These are phyloP conservation scores for Anastatus disparis DNA, from an alignment of 1,140 invertebrate genomes.

Conservation along the genomic window DNA sequence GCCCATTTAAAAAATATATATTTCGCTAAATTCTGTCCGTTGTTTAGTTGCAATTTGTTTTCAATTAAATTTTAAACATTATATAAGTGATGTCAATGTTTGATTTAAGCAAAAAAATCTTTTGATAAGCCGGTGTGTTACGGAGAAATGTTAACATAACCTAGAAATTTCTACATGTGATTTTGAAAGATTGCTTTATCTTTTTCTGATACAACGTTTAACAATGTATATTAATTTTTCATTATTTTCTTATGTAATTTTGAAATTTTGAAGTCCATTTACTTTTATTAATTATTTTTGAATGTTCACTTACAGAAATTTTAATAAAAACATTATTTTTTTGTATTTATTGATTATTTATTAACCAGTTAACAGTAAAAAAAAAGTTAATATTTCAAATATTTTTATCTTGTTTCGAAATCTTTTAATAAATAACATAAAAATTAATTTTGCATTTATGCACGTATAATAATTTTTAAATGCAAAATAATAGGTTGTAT, in stretches of 20 bases:
- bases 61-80: background rate
- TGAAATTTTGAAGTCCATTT: too few species aligned
- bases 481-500: too few species aligned
- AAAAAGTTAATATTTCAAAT: too few species aligned
- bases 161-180: slow-evolving; percentile 29
- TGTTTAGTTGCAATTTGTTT: background rate
- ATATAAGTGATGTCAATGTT: background rate
- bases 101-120: background rate
- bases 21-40: background rate
- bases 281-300: too few species aligned
- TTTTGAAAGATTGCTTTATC: background rate
- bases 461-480: too few species aligned
- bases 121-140: background rate
- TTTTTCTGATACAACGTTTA: background rate
- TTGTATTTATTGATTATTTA: too few species aligned
- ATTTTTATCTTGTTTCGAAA: too few species aligned
- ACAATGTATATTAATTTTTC: background rate
- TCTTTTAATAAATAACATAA: too few species aligned
- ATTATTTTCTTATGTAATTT: background rate
- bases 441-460: too few species aligned
- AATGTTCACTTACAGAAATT: too few species aligned
- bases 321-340: too few species aligned
- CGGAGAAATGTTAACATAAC: slow-evolving; percentile 20
- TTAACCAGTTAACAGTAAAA: too few species aligned
- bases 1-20: background rate